Evolutionary conservation across 1,140 invertebrate species (phyloP), one percentile per base, ranked within the genome.

Genomic region (Papilio xuthus): DNA sequence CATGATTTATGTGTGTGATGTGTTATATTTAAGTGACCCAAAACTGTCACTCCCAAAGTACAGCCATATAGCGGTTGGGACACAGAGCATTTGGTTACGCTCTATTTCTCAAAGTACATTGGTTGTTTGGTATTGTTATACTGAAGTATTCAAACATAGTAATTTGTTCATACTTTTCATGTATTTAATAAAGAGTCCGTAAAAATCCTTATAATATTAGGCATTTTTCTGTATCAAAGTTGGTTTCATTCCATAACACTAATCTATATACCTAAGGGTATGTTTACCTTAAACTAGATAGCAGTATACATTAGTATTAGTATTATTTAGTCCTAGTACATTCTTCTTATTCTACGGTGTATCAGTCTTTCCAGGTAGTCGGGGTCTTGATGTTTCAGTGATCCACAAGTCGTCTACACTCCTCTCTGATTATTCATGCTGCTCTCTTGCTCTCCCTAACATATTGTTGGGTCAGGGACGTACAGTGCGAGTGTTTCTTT

Each of bases 1-100:
- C 32, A 15, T 67, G 8, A 7, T n/a, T n/a, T 60, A 63, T 63
- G n/a, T n/a, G n/a, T n/a, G n/a, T n/a, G n/a, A n/a, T n/a, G n/a
- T n/a, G 47, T 50, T 50, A 18, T 50, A 50, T 50, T 15, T 1
- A 50, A 18, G 2, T 50, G 60, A 28, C 60, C 60, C 13, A 67
- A 32, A 67, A 67, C 60, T 0, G 60, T 67, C 60, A 67, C 60
- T 67, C 60, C 60, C 60, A 67, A 67, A 60, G 56, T 56, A 56
- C 8, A 26, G 23, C 60, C 60, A 67, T 67, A 4, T 67, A 67
- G 60, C 60, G 60, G 26, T 67, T 67, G 26, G 60, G 26, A 28
- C 26, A 60, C 56, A 20, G 56, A 28, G 60, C 26, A 15, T 28
- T 67, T 67, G 4, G 60, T 67, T 67, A 32, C 60, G 60, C 60